phyloP scores from a whole-genome alignment of 1,140 invertebrate genomes.

The Drosophila repleta region DNA sequence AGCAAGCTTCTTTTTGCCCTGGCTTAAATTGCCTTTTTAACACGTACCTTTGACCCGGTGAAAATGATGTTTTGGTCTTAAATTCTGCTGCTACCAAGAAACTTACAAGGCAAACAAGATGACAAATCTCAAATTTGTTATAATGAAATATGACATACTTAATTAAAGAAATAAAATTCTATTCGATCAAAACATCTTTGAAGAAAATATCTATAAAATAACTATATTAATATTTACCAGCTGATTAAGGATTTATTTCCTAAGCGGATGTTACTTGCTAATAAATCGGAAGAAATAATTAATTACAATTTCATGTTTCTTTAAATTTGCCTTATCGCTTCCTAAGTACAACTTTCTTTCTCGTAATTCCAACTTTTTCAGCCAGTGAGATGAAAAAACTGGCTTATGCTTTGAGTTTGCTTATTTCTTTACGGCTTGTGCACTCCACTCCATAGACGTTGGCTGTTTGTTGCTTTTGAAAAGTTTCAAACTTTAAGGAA shows the following conservation, averaged over 20 bases:
- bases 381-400: slow-evolving; percentile 12
- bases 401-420: slow-evolving; percentile 35
- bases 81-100: background rate
- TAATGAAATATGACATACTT: too few relatives aligned
- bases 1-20: too few relatives aligned
- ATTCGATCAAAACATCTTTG: too few relatives aligned
- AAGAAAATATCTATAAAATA: too few relatives aligned
- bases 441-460: slow-evolving; percentile 18
- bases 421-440: slow-evolving; percentile 46
- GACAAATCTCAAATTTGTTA: too few relatives aligned
- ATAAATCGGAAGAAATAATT: slow-evolving; percentile 25
- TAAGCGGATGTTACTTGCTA: background rate
- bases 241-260: background rate
- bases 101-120: too few relatives aligned
- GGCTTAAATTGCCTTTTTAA: background rate
- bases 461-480: slow-evolving; percentile 10
- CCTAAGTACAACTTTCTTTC: slow-evolving; percentile 39
- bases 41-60: background rate
- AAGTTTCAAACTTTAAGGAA: slow-evolving; percentile 30
- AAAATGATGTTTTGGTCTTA: background rate
- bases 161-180: too few relatives aligned
- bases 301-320: slow-evolving; percentile 21
- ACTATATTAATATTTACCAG: too few relatives aligned
- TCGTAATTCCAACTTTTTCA: slow-evolving; percentile 35
- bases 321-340: slow-evolving; percentile 32